A percentile compares a stretch with the other conserved stretches of the same genome.
Conservation (phyloP, 1,140 invertebrate species). For the Aphidius gifuensis region DNA sequence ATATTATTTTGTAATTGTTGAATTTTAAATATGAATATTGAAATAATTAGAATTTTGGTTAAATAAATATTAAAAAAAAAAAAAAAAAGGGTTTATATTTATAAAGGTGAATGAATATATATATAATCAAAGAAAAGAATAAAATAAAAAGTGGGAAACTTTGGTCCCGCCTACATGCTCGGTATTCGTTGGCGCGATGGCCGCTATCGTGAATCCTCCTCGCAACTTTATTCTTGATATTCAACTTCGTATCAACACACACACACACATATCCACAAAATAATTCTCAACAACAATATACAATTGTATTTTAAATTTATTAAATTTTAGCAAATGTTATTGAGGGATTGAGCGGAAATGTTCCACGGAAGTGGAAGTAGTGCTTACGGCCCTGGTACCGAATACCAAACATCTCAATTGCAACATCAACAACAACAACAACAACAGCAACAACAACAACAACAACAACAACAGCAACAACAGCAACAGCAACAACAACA, state of each 20-base stretch:
- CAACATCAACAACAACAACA: conserved; percentile 50
- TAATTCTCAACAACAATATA: too few species aligned
- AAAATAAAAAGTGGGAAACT: conserved; percentile 27
- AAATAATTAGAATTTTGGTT: too few species aligned
- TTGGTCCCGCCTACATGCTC: conserved; percentile 52
- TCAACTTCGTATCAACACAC: not conserved
- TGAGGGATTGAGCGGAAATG: conserved; percentile 41
- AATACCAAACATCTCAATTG: conserved; percentile 49
- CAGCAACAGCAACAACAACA: conserved; percentile 43
- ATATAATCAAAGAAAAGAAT: not conserved
- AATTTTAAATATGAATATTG: too few species aligned
- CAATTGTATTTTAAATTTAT: not conserved
- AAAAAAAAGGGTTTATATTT: conserved; percentile 8
- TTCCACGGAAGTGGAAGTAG: conserved; percentile 53
- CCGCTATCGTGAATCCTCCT: conserved; percentile 45
- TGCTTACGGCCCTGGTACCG: conserved; percentile 50
- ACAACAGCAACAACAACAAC: conserved; percentile 47
- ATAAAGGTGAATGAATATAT: not conserved
- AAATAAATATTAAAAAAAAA: not conserved
- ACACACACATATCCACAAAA: not conserved
- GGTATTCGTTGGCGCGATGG: conserved; percentile 50
- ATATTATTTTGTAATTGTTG: too few species aligned
- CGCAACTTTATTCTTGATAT: not conserved
- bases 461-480: conserved; percentile 42
- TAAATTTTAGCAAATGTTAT: conserved; percentile 36